Percentiles rank a stretch among this genome's conserved stretches.
Evolutionary conservation across 2,888 invertebrate species (phyloP).

Genomic region (Alcis repandata): DNA sequence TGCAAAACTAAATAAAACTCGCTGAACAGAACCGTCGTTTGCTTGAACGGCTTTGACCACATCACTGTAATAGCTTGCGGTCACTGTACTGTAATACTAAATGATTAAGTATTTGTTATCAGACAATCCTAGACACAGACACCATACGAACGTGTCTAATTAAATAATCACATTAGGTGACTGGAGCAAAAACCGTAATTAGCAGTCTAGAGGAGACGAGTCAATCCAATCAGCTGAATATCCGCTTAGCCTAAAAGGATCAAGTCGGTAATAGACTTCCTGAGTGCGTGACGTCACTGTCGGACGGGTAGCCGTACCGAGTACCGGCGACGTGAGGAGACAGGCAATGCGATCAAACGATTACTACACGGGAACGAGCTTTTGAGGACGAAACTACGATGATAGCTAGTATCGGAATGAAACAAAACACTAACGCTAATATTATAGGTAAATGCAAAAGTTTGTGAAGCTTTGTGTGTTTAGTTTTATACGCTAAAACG

Average conservation of each 20-base stretch:
- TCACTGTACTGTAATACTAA: too few species aligned
- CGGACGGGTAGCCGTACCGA: conserved; percentile 43
- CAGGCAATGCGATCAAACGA: conserved; percentile 46
- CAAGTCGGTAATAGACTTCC: conserved; percentile 71
- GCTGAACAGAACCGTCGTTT: not conserved
- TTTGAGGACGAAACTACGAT: conserved; percentile 12
- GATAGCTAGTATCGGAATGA: conserved; percentile 10
- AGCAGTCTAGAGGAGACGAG: conserved; percentile 21
- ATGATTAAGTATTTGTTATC: not conserved
- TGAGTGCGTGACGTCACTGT: conserved; percentile 64
- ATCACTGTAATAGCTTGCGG: not conserved
- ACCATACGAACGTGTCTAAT: conserved; percentile 9
- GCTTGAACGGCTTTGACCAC: not conserved
- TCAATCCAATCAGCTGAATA: conserved; percentile 54
- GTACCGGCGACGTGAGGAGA: conserved; percentile 50
- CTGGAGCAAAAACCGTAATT: conserved; percentile 25
- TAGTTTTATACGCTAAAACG: too few species aligned
- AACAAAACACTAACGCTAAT: conserved; percentile 12
- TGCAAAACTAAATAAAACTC: too few species aligned
- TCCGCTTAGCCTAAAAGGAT: conserved; percentile 80
- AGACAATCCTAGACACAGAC: not conserved
- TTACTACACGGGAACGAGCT: conserved; percentile 10
- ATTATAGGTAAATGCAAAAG: too few species aligned
- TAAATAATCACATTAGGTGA: conserved; percentile 9
- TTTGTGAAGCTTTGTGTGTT: too few species aligned